These are phyloP conservation scores for Notolepis coatsorum DNA, from an alignment of 2,797 vertebrate genomes.

Conservation along the genomic window DNA sequence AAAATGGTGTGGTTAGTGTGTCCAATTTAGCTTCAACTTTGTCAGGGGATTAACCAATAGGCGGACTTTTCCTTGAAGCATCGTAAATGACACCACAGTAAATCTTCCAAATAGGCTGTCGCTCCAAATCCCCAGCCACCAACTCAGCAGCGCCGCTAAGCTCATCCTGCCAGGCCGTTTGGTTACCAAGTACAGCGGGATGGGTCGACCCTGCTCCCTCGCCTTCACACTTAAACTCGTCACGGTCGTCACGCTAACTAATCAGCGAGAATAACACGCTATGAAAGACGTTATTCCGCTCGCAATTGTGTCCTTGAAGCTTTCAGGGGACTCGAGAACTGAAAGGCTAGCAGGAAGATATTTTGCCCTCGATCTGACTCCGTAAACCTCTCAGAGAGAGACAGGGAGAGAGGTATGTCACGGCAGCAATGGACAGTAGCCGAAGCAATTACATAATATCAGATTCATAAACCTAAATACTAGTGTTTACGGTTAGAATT, in stretches of 20 bases:
- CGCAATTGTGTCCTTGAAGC: neutral
- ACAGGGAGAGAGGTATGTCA: neutral
- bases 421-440: neutral
- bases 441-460: slow-evolving; percentile 7
- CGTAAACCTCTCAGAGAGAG: neutral
- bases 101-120: slow-evolving; percentile 77
- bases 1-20: slow-evolving; percentile 18
- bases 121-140: slow-evolving; percentile 46
- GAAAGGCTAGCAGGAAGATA: slow-evolving; percentile 20
- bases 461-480: slow-evolving; percentile 7
- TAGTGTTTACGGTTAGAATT: slow-evolving; percentile 6
- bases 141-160: slow-evolving; percentile 54
- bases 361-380: slow-evolving; percentile 7
- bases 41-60: slow-evolving; percentile 34
- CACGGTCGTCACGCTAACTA: slow-evolving; percentile 59
- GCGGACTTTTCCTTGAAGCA: slow-evolving; percentile 27
- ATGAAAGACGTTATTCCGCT: slow-evolving; percentile 38
- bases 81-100: slow-evolving; percentile 64
- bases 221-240: slow-evolving; percentile 37
- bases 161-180: slow-evolving; percentile 44
- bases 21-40: slow-evolving; percentile 21
- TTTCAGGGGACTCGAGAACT: neutral
- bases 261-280: slow-evolving; percentile 35
- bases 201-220: slow-evolving; percentile 31
- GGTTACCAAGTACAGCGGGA: slow-evolving; percentile 44